Base-by-base conservation (phyloP, 2,797 vertebrate species). In the Characodon lateralis region DNA sequence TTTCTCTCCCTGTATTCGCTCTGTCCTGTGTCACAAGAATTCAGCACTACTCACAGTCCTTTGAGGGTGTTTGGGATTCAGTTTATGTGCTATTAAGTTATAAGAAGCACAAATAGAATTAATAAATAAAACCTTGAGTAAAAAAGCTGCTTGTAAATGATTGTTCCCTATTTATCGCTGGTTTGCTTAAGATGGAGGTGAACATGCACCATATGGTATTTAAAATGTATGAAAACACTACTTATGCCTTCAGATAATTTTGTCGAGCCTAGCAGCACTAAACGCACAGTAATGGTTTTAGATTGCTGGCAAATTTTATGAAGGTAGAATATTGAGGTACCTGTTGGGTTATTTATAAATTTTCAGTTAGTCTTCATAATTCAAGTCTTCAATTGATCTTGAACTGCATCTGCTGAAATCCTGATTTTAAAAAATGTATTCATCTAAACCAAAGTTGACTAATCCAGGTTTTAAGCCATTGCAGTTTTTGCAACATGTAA, bases 71-170 rank as follows among this genome's bases (percentile, higher is more conserved):
- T 86, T 92, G 93, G 94, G 92, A 92, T 92, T 94, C 86, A 86
- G 82, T 93, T 94, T 85, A 86, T 95, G 94, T 96, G 95, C 96
- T 95, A 82, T 91, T 94, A 93, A 95, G 89, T 94, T 94, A 94
- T 93, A 90, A 90, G 87, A 91, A 95, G 95, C 95, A 96, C 95
- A 96, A 93, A 90, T 93, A 90, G 92, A 93, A 93, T 90, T 89
- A 88, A 95, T 91, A 94, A 95, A 95, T 94, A 94, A 94, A 94
- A 92, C 88, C 80, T 94, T 94, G 83, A 94, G 92, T 94, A 92
- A 95, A 94, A 71, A 86, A 66, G 41, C 9, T 43, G 78, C 73
- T 81, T 76, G 82, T 66, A 71, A 79, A 72, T 78, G 9, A 2
- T 66, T 74, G 53, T 75, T 5, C 9, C 18, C 70, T 82, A 5